phyloP scores from a whole-genome alignment of 2,888 invertebrate genomes.

The Parthenolecanium corni region DNA sequence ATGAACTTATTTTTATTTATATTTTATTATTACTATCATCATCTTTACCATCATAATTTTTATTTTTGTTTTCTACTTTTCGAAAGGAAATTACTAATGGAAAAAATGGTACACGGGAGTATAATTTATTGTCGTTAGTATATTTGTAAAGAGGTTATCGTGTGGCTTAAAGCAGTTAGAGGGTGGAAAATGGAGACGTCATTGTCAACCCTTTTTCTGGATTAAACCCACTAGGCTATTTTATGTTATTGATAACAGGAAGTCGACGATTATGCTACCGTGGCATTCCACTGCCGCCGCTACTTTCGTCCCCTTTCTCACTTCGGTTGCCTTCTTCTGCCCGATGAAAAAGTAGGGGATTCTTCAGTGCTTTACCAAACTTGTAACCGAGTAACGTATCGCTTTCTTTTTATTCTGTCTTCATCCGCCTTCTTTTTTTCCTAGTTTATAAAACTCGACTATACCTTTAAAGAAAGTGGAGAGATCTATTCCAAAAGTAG shows the following conservation, averaged over 20 bases:
- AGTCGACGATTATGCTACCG: slow-evolving; percentile 23
- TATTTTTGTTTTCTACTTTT: slow-evolving; percentile 11
- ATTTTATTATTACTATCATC: too few species aligned
- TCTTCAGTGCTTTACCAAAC: too few species aligned
- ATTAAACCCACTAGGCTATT: slow-evolving; percentile 24
- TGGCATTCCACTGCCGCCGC: background rate
- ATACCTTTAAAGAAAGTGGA: too few species aligned
- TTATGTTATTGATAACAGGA: slow-evolving; percentile 27
- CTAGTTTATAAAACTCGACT: too few species aligned
- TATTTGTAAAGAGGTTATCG: slow-evolving; percentile 27
- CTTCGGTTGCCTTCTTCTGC: too few species aligned
- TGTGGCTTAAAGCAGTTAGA: slow-evolving; percentile 26
- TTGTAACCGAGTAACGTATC: too few species aligned
- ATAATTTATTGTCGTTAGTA: slow-evolving; percentile 17
- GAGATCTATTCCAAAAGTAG: too few species aligned
- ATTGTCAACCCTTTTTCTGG: slow-evolving; percentile 27
- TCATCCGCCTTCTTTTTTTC: too few species aligned
- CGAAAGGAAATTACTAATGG: slow-evolving; percentile 18
- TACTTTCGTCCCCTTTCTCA: background rate
- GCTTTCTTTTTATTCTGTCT: too few species aligned
- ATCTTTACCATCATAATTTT: background rate
- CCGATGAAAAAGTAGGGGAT: too few species aligned
- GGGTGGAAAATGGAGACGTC: slow-evolving; percentile 27
- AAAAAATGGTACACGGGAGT: slow-evolving; percentile 7
- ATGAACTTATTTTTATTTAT: too few species aligned